These are phyloP conservation scores for Laterallus jamaicensis DNA, from an alignment of 2,113 vertebrate species.

Conservation along the genomic window DNA sequence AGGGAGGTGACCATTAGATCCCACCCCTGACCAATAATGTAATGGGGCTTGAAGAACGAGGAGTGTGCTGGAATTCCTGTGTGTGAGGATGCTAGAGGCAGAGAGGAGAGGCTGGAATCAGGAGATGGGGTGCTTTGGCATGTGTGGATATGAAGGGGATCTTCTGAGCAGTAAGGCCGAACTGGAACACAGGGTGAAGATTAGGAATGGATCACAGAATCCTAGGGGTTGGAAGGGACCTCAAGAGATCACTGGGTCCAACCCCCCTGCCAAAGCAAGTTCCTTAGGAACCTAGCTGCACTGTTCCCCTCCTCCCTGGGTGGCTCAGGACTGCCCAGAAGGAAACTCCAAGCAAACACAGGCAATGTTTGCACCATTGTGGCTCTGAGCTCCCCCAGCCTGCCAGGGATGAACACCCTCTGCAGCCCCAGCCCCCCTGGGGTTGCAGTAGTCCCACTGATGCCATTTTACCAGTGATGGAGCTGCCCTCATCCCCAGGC, in stretches of 20 bases:
- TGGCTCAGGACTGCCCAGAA: not conserved
- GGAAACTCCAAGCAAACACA: not conserved
- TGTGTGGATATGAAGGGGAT: not conserved
- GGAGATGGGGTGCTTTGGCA: not conserved
- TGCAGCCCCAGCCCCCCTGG: fast-evolving
- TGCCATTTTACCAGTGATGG: not conserved
- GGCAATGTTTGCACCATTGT: fast-evolving
- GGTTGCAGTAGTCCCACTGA: fast-evolving
- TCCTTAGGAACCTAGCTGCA: not conserved
- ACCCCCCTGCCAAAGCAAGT: no score
- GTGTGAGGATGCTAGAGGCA: not conserved
- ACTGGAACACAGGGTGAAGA: not conserved
- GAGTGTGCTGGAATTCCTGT: not conserved
- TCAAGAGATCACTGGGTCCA: no score
- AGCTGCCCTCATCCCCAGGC: fast-evolving
- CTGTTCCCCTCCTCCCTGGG: fast-evolving
- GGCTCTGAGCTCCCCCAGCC: not conserved
- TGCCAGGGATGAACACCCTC: no score
- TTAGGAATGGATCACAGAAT: not conserved
- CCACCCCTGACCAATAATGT: not conserved
- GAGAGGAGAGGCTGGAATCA: not conserved
- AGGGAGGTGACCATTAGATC: not conserved
- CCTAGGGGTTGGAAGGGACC: no score
- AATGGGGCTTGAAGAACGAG: not conserved
- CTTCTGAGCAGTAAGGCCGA: not conserved